Evolutionary conservation across 2,113 vertebrate species (phyloP).

Genomic region (Clupea harengus): DNA sequence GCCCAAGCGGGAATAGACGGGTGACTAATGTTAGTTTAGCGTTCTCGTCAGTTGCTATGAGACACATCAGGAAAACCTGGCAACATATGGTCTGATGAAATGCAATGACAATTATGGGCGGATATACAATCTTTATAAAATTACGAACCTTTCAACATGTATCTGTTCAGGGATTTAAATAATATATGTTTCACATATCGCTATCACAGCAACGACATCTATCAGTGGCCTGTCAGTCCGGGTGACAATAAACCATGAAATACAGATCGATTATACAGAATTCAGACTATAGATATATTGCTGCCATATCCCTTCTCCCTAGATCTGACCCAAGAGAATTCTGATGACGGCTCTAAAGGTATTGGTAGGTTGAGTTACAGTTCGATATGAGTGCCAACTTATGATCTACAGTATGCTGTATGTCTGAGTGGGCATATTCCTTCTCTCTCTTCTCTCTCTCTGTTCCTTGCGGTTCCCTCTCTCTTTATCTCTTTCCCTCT

Average conservation of each 20-base stretch:
- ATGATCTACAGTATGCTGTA: neutral
- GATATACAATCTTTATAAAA: neutral
- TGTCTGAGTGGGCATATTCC: neutral
- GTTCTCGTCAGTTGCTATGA: constrained; percentile 5
- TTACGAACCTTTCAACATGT: neutral
- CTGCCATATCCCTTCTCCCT: neutral
- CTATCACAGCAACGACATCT: neutral
- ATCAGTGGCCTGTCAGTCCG: neutral
- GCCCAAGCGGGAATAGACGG: neutral
- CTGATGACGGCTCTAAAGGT: neutral
- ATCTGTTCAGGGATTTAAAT: neutral
- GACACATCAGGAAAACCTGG: neutral
- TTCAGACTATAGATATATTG: neutral
- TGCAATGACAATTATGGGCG: neutral
- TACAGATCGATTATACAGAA: neutral
- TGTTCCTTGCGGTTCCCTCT: neutral
- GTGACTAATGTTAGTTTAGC: constrained; percentile 10
- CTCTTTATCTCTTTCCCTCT: neutral
- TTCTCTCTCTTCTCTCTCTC: too few relatives aligned
- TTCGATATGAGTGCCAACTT: neutral
- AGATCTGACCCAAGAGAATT: neutral
- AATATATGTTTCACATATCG: neutral
- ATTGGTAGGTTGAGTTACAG: neutral
- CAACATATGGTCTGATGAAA: neutral
- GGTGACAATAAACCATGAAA: neutral